A percentile compares a stretch with the other conserved stretches of the same genome.
Conservation (phyloP, 1,140 invertebrate species). For the Leucophenga varia region DNA sequence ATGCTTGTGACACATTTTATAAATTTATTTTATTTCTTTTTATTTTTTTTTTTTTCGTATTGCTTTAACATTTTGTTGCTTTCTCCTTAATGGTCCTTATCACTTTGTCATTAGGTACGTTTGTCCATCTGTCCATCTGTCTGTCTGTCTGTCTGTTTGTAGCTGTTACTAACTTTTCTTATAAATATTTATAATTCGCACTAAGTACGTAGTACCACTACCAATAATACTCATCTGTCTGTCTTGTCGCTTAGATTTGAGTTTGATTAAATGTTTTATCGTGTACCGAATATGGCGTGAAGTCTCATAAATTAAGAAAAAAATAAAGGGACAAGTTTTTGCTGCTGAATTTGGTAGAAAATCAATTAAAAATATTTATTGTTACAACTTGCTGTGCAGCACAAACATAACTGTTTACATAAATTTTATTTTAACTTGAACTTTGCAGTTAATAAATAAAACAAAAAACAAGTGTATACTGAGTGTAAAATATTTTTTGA, state of each 20-base stretch:
- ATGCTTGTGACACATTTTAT: conserved; percentile 25
- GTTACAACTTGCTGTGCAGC: conserved; percentile 33
- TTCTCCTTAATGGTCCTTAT: conserved; percentile 54
- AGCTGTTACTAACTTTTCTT: conserved; percentile 2
- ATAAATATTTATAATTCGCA: conserved; percentile 53
- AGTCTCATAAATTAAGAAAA: conserved; percentile 51
- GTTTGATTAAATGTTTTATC: conserved; percentile 51
- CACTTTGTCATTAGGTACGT: conserved; percentile 46
- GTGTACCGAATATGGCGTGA: conserved; percentile 36
- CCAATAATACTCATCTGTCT: conserved; percentile 6
- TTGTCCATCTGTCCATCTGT: conserved; percentile 1
- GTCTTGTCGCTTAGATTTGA: conserved; percentile 33
- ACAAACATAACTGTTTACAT: too few species aligned
- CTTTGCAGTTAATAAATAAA: conserved; percentile 16
- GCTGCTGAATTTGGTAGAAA: conserved; percentile 31
- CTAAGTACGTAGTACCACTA: background rate
- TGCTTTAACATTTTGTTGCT: too few species aligned
- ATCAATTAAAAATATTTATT: conserved; percentile 47
- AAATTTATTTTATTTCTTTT: conserved; percentile 19
- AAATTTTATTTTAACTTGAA: conserved; percentile 30
- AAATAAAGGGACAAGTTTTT: conserved; percentile 24
- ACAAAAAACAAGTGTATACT: too few species aligned
- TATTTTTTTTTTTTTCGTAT: conserved; percentile 13
- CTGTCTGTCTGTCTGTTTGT: conserved; percentile 6
- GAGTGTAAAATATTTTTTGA: too few species aligned